Evolutionary conservation across 2,797 vertebrate species (phyloP).

Genomic region (Danio jaintianensis): DNA sequence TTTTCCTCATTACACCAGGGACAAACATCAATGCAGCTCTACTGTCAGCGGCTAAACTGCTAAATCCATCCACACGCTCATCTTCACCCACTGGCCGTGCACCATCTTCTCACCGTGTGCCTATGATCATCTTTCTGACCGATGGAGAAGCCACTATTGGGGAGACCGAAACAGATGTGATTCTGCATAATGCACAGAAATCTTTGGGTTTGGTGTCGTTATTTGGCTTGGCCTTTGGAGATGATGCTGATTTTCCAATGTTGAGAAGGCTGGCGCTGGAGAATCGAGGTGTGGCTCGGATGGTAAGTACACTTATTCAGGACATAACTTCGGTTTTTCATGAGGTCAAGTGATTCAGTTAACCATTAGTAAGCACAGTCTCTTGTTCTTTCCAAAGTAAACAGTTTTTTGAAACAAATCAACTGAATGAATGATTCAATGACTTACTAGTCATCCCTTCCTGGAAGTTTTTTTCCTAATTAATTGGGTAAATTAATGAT

Average conservation of each 20-base stretch:
- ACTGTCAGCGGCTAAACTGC: constrained; percentile 81
- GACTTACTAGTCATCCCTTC: neutral
- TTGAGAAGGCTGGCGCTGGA: constrained; percentile 82
- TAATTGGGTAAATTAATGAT: neutral
- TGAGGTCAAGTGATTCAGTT: neutral
- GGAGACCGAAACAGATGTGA: constrained; percentile 76
- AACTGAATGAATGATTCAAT: neutral
- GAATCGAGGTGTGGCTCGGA: constrained; percentile 80
- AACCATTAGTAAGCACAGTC: neutral
- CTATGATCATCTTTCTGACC: constrained; percentile 86
- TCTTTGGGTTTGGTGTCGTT: constrained; percentile 78
- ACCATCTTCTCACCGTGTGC: constrained; percentile 69
- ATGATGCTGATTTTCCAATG: constrained; percentile 85
- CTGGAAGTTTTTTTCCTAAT: neutral
- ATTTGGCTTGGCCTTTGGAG: constrained; percentile 86
- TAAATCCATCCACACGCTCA: constrained; percentile 71
- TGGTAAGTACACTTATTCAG: constrained; percentile 57
- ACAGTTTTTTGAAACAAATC: neutral
- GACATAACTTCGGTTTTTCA: neutral
- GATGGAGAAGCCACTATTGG: constrained; percentile 87
- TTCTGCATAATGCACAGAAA: constrained; percentile 80
- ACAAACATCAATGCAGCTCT: constrained; percentile 87
- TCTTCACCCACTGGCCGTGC: constrained; percentile 53
- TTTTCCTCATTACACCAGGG: constrained; percentile 72
- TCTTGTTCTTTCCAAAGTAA: neutral